These are phyloP conservation scores for Epistrophella euchroma DNA, from an alignment of 2,888 invertebrate species.

Conservation along the genomic window DNA sequence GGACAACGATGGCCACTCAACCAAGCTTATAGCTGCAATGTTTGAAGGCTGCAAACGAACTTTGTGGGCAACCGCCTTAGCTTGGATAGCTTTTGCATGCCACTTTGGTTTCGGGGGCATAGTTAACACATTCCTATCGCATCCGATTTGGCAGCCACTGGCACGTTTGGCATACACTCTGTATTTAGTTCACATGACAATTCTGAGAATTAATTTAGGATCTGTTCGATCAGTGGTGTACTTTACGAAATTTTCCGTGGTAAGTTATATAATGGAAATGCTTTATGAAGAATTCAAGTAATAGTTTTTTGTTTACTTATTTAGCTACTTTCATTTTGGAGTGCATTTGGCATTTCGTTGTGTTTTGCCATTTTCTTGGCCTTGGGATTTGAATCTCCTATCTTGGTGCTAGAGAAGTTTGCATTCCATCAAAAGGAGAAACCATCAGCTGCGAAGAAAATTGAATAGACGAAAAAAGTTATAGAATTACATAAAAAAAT, in stretches of 20 bases:
- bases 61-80: conserved; percentile 67
- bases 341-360: conserved; percentile 61
- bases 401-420: background rate
- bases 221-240: conserved; percentile 29
- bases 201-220: conserved; percentile 56
- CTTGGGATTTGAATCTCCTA: background rate
- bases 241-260: conserved; percentile 52
- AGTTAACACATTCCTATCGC: conserved; percentile 70
- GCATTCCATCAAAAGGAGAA: background rate
- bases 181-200: conserved; percentile 69
- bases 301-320: background rate
- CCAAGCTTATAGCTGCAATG: background rate
- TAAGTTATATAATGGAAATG: conserved; percentile 18
- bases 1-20: background rate
- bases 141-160: conserved; percentile 74
- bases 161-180: conserved; percentile 69
- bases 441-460: background rate
- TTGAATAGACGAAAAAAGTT: background rate
- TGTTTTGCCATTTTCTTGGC: conserved; percentile 58
- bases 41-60: conserved; percentile 65
- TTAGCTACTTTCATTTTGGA: conserved; percentile 67
- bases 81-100: conserved; percentile 77
- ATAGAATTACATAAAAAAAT: no score
- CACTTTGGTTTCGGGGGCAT: conserved; percentile 70
- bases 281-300: background rate